phyloP scores from a whole-genome alignment of 2,113 vertebrate species.

The Ia io region DNA sequence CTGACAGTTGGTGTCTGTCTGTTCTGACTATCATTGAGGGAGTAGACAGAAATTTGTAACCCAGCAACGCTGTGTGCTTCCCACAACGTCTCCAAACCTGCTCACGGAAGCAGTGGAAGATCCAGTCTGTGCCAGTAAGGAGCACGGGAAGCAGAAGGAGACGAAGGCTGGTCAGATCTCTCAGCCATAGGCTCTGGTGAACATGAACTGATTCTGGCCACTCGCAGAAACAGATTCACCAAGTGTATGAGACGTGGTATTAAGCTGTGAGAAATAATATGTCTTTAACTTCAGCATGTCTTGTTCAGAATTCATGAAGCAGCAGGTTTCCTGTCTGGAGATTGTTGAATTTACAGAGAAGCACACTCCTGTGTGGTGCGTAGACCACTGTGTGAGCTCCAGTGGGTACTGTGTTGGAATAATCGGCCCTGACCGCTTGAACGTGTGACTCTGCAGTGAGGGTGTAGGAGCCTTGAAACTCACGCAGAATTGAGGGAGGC shows the following conservation, averaged over 20 bases:
- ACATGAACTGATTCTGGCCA: not conserved
- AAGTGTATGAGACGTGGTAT: accelerated
- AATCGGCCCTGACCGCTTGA: not conserved
- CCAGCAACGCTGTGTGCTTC: conserved; percentile 59
- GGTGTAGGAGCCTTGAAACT: too few relatives aligned
- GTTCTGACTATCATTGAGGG: conserved; percentile 42
- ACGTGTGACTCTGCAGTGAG: not conserved
- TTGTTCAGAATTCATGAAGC: not conserved
- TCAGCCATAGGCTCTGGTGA: not conserved
- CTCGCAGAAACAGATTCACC: not conserved
- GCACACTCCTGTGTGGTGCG: accelerated
- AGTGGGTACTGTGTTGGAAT: accelerated
- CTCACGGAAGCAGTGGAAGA: conserved; percentile 41
- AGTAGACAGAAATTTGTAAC: conserved; percentile 63
- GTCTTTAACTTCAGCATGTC: not conserved
- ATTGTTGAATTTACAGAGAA: not conserved
- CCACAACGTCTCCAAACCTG: conserved; percentile 47
- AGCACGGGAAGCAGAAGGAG: not conserved
- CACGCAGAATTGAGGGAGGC: not conserved
- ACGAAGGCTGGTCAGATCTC: not conserved
- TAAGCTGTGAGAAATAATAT: not conserved
- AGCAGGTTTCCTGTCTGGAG: not conserved
- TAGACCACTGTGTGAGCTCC: accelerated
- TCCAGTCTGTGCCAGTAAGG: conserved; percentile 44
- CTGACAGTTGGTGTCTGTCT: not conserved